A percentile compares a stretch with the other conserved stretches of the same genome.
Conservation (phyloP, 2,888 invertebrate genomes). For the Acleris laterana region DNA sequence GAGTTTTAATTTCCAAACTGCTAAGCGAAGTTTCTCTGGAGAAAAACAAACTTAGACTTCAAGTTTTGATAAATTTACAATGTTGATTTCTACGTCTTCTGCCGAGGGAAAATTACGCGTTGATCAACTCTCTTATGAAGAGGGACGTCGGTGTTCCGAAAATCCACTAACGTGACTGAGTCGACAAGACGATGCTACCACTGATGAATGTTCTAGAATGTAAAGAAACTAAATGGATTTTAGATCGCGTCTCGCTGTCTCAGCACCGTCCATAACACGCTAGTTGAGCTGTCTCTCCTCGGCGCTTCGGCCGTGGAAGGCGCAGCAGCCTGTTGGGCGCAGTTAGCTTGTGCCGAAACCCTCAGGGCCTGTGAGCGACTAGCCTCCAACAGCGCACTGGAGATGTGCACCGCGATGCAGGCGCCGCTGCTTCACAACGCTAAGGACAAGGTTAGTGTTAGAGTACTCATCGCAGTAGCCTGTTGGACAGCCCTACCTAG, state of each 20-base stretch:
- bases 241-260: conserved; percentile 94
- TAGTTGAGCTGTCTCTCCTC: conserved; percentile 92
- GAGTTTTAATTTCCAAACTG: too few species aligned
- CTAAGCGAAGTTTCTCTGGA: too few species aligned
- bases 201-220: background rate
- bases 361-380: conserved; percentile 90
- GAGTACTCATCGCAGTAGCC: background rate
- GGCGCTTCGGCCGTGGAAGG: conserved; percentile 92
- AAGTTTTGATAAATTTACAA: too few species aligned
- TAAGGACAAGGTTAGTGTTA: conserved; percentile 88
- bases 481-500: too few species aligned
- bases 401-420: conserved; percentile 90
- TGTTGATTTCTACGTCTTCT: too few species aligned
- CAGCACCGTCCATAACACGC: conserved; percentile 94
- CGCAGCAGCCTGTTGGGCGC: conserved; percentile 96
- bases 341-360: conserved; percentile 95
- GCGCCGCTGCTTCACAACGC: conserved; percentile 96
- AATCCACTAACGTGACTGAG: too few species aligned
- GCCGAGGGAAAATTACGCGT: too few species aligned
- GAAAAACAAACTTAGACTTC: too few species aligned
- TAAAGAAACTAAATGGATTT: conserved; percentile 20
- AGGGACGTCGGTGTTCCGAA: too few species aligned
- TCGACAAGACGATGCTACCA: too few species aligned
- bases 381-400: conserved; percentile 86
- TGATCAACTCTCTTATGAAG: too few species aligned